These are phyloP conservation scores for Probosciger aterrimus DNA, from an alignment of 2,113 vertebrate species.

Conservation along the genomic window DNA sequence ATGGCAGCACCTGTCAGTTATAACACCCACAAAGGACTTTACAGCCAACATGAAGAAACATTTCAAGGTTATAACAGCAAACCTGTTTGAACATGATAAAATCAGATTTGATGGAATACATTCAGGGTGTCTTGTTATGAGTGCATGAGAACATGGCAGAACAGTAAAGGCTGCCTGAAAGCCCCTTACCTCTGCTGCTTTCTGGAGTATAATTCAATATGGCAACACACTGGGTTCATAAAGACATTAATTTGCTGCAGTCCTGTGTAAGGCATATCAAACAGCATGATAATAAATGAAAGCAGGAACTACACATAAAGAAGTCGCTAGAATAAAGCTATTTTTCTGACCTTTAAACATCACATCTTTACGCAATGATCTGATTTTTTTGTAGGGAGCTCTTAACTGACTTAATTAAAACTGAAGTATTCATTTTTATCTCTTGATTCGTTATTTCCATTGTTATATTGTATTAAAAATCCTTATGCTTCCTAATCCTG, in stretches of 20 bases:
- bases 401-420: background rate
- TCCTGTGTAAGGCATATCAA: background rate
- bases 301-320: background rate
- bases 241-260: background rate
- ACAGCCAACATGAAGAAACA: fast-evolving
- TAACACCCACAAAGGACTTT: background rate
- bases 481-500: background rate
- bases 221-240: background rate
- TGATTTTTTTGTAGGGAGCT: background rate
- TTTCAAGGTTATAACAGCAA: background rate
- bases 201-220: background rate
- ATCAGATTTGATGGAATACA: background rate
- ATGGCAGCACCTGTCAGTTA: background rate
- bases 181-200: background rate
- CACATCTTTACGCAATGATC: fast-evolving
- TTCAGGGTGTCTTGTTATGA: background rate
- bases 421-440: background rate
- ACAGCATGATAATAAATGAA: background rate
- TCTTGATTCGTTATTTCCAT: background rate
- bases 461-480: background rate
- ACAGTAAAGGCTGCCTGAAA: background rate
- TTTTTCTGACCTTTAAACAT: background rate
- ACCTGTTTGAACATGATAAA: background rate
- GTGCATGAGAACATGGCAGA: background rate
- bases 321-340: background rate